Conservation (phyloP, 2,797 vertebrate species). For the Peromyscus nudipes region DNA sequence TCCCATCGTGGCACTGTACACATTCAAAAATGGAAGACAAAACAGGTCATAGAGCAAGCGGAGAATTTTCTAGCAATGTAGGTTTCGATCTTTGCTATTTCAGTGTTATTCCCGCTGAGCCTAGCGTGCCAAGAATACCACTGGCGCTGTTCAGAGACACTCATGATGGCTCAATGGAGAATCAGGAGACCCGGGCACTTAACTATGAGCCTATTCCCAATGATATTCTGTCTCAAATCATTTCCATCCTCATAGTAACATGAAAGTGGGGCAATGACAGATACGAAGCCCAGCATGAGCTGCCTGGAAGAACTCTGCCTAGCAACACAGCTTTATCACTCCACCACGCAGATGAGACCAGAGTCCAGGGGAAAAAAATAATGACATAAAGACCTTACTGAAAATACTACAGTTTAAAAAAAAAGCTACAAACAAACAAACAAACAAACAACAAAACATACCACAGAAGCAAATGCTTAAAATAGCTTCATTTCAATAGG, state of each 20-base stretch:
- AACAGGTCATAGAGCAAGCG: slow-evolving; percentile 62
- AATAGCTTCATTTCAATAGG: not conserved
- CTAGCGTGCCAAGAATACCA: slow-evolving; percentile 89
- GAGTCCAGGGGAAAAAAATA: slow-evolving; percentile 29
- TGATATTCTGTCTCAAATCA: slow-evolving; percentile 86
- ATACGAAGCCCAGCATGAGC: slow-evolving; percentile 90
- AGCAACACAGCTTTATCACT: slow-evolving; percentile 81
- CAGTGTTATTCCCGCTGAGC: slow-evolving; percentile 80
- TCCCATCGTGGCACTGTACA: not conserved
- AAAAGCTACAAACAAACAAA: not conserved
- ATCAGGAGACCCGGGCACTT: slow-evolving; percentile 87
- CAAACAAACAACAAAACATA: not conserved
- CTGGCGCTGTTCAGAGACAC: slow-evolving; percentile 85
- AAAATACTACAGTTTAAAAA: slow-evolving; percentile 18
- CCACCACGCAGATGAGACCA: not conserved
- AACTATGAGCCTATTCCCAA: slow-evolving; percentile 85
- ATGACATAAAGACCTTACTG: not conserved
- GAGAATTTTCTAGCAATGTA: slow-evolving; percentile 82
- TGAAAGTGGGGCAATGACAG: slow-evolving; percentile 92
- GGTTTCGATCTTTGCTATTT: slow-evolving; percentile 74
- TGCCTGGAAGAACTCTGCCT: slow-evolving; percentile 79
- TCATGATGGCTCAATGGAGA: slow-evolving; percentile 85
- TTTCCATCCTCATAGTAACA: slow-evolving; percentile 90
- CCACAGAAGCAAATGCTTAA: not conserved
- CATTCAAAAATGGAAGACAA: slow-evolving; percentile 57